phyloP scores from a whole-genome alignment of 2,797 vertebrate species.

The Epinephelus awoara region DNA sequence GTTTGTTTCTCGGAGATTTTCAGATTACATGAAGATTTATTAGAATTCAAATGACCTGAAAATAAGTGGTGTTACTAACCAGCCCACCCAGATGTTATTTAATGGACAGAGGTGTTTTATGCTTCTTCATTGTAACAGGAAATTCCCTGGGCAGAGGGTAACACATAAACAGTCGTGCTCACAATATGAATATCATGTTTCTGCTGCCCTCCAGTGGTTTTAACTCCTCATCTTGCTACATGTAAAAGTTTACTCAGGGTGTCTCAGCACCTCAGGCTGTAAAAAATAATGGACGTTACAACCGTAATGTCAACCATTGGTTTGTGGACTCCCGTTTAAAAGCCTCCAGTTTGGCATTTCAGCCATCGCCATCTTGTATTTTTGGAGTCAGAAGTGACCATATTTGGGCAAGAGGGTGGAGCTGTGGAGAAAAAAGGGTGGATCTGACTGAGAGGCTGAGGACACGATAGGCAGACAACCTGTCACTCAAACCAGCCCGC shows the following conservation, averaged over 20 bases:
- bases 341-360: too few species aligned
- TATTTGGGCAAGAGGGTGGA: too few species aligned
- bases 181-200: background rate
- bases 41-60: background rate
- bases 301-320: too few species aligned
- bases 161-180: background rate
- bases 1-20: constrained; percentile 12
- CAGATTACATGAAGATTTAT: constrained; percentile 5
- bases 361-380: too few species aligned
- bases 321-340: too few species aligned
- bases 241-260: background rate
- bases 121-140: constrained; percentile 1
- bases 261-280: background rate
- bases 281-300: too few species aligned
- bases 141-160: background rate
- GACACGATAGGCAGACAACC: too few species aligned
- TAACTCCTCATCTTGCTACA: background rate
- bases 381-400: too few species aligned
- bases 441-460: too few species aligned
- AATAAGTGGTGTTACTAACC: background rate
- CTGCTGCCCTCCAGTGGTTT: background rate
- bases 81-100: background rate
- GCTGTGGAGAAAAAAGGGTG: too few species aligned
- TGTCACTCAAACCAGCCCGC: too few species aligned
- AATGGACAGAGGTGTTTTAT: background rate